Conservation (phyloP, 2,113 vertebrate genomes). For the Azemiops feae region DNA sequence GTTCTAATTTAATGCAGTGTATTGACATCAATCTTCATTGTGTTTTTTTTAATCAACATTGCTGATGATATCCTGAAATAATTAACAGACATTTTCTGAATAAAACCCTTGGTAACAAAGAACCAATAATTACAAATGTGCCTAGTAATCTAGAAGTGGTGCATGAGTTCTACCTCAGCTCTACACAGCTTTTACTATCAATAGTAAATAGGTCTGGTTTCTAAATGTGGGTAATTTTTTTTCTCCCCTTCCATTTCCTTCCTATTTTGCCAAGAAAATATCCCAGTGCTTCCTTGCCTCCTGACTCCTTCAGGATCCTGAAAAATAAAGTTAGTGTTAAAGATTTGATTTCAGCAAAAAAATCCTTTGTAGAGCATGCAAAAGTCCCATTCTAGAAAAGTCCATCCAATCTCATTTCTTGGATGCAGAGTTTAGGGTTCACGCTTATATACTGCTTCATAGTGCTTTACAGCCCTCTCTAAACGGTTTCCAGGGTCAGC, state of each 20-base stretch:
- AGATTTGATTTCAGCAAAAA: not conserved
- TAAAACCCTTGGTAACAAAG: constrained; percentile 35
- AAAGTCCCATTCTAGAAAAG: not conserved
- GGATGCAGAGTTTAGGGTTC: not conserved
- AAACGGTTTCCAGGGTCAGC: not conserved
- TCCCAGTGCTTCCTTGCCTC: not conserved
- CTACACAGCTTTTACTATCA: not conserved
- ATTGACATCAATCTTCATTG: constrained; percentile 37
- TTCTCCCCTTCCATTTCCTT: not conserved
- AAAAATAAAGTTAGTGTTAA: not conserved
- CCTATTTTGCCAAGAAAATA: not conserved
- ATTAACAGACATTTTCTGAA: constrained; percentile 39
- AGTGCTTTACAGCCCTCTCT: too few species aligned
- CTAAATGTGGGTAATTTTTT: not conserved
- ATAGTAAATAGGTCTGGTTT: not conserved
- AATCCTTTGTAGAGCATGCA: not conserved
- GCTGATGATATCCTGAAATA: constrained; percentile 38
- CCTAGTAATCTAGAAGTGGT: not conserved
- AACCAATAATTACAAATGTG: not conserved
- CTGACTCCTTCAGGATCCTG: not conserved
- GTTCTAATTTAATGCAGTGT: constrained; percentile 33
- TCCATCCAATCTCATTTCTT: not conserved
- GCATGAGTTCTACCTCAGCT: not conserved
- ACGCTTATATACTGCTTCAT: too few species aligned
- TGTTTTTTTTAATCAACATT: not conserved